A percentile compares a stretch with the other conserved stretches of the same genome.
phyloP scores from a whole-genome alignment of 2,797 vertebrate species.

The Channallabes apus region DNA sequence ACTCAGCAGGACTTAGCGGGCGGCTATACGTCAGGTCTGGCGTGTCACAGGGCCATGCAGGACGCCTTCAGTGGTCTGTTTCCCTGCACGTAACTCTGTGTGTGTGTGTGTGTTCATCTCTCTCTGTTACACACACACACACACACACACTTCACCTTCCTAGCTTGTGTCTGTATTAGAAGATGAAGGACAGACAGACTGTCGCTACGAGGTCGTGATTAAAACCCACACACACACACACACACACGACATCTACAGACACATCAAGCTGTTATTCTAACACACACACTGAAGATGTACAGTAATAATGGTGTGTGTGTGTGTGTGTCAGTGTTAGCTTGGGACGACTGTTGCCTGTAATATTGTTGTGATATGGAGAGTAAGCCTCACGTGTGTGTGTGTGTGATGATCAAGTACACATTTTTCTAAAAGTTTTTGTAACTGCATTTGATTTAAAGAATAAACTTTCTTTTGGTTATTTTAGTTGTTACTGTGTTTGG shows the following conservation, averaged over 20 bases:
- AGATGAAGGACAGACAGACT: too few species aligned
- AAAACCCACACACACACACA: background rate
- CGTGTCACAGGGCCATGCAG: conserved; percentile 92
- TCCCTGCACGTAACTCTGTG: conserved; percentile 40
- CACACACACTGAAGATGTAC: background rate
- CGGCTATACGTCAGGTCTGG: conserved; percentile 89
- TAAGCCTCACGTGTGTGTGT: too few species aligned
- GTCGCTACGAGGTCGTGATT: background rate
- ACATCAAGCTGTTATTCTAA: background rate
- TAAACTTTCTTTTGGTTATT: background rate
- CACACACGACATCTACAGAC: background rate
- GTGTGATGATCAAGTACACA: background rate
- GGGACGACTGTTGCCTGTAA: background rate
- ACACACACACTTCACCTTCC: background rate
- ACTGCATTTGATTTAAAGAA: background rate
- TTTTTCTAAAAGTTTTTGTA: background rate
- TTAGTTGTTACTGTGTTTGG: background rate
- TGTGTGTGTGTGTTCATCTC: background rate
- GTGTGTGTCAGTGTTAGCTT: background rate
- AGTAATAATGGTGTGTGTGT: background rate
- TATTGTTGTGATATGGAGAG: background rate
- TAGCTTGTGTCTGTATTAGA: too few species aligned
- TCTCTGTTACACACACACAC: background rate
- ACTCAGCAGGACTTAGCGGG: conserved; percentile 91
- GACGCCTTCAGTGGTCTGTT: conserved; percentile 96